Evolutionary conservation across 2,888 invertebrate species (phyloP).

Genomic region (Yponomeuta malinellus): DNA sequence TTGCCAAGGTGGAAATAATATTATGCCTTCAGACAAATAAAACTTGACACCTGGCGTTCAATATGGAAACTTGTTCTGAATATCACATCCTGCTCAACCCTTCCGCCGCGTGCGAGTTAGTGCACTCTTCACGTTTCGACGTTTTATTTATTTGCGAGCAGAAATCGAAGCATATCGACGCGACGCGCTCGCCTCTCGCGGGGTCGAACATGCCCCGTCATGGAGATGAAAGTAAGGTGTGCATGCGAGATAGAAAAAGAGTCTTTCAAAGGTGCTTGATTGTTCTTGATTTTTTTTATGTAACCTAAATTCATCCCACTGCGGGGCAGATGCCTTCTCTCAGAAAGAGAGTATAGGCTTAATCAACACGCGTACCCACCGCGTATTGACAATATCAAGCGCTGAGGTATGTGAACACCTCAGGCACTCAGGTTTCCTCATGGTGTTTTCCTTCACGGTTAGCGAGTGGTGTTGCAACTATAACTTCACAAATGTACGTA

Average conservation of each 20-base stretch:
- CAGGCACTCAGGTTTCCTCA: too few relatives aligned
- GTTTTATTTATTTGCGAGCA: slow-evolving; percentile 43
- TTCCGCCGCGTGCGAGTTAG: background rate
- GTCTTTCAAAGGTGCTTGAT: background rate
- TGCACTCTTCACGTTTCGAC: background rate
- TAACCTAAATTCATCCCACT: too few relatives aligned
- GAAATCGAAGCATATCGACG: slow-evolving; percentile 36
- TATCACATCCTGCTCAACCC: background rate
- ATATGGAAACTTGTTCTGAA: background rate
- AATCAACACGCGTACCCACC: too few relatives aligned
- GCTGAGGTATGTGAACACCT: too few relatives aligned
- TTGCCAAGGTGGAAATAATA: background rate
- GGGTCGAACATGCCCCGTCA: slow-evolving; percentile 54
- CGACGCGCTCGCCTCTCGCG: slow-evolving; percentile 20
- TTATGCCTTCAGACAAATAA: background rate
- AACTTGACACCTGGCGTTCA: background rate
- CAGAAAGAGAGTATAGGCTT: too few relatives aligned
- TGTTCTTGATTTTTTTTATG: too few relatives aligned
- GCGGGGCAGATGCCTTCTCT: too few relatives aligned
- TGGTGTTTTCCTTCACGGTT: too few relatives aligned
- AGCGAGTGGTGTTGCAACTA: too few relatives aligned
- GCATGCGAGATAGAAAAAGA: slow-evolving; percentile 18
- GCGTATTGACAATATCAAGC: too few relatives aligned
- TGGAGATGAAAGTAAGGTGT: slow-evolving; percentile 34
- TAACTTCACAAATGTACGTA: too few relatives aligned